Evolutionary conservation across 1,140 invertebrate species (phyloP).

Genomic region (Dendroctonus valens): DNA sequence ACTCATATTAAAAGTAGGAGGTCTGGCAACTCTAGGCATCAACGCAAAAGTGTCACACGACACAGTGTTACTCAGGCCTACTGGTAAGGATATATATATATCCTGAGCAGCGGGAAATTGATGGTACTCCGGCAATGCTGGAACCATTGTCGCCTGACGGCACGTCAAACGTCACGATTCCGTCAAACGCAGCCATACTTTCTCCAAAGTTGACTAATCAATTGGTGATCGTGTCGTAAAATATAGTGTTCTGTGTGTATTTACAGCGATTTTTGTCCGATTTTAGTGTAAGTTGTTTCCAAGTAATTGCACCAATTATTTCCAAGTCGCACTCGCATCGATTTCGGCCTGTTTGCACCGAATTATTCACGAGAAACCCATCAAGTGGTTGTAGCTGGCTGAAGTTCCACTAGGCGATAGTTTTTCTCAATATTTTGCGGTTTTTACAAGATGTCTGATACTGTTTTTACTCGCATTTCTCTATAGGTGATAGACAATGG

Average conservation of each 20-base stretch:
- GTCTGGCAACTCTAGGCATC: too few relatives aligned
- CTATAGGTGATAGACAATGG: slow-evolving; percentile 25
- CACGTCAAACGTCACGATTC: slow-evolving; percentile 12
- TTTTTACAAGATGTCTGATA: slow-evolving; percentile 12
- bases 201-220: slow-evolving; percentile 18
- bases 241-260: background rate
- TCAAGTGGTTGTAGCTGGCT: slow-evolving; percentile 19
- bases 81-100: too few relatives aligned
- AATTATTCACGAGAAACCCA: slow-evolving; percentile 3
- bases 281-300: too few relatives aligned
- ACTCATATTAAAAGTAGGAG: too few relatives aligned
- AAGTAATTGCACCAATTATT: background rate
- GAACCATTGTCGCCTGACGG: background rate
- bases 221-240: slow-evolving; percentile 18
- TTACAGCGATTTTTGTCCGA: too few relatives aligned
- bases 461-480: slow-evolving; percentile 16
- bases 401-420: background rate
- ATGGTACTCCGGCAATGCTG: slow-evolving; percentile 6
- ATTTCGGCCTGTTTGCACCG: background rate
- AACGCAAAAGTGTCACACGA: too few relatives aligned
- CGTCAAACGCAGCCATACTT: slow-evolving; percentile 30
- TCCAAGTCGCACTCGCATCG: slow-evolving; percentile 9
- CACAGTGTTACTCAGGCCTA: too few relatives aligned
- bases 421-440: slow-evolving; percentile 8
- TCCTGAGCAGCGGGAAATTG: too few relatives aligned